phyloP scores from a whole-genome alignment of 2,888 invertebrate genomes.

The Pristionchus exspectatus region DNA sequence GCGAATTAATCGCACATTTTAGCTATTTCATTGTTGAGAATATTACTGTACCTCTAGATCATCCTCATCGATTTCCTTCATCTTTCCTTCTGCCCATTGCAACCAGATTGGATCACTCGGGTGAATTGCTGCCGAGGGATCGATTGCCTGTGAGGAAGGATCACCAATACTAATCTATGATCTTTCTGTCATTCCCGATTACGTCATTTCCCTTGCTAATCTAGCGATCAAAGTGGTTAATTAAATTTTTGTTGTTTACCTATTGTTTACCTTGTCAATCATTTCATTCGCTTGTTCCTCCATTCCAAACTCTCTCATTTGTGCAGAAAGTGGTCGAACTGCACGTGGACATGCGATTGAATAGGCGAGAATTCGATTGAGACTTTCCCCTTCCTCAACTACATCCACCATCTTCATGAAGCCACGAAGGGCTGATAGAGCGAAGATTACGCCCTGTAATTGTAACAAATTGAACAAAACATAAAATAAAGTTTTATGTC shows the following conservation, averaged over 20 bases:
- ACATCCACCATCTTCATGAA: background rate
- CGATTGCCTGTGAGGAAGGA: background rate
- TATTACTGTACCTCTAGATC: background rate
- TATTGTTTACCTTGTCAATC: conserved; percentile 13
- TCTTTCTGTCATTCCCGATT: background rate
- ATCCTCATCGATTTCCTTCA: background rate
- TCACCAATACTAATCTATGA: background rate
- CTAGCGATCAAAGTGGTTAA: too few relatives aligned
- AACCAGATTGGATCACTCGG: conserved; percentile 34
- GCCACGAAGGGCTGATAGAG: conserved; percentile 7
- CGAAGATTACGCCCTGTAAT: conserved; percentile 30
- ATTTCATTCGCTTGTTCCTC: conserved; percentile 28
- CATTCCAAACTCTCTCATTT: conserved; percentile 18
- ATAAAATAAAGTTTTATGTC: background rate
- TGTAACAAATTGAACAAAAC: background rate
- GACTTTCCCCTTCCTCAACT: background rate
- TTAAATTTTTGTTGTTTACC: too few relatives aligned
- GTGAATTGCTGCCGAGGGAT: background rate
- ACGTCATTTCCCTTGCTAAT: background rate
- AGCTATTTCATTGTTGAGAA: background rate
- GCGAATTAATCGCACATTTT: background rate
- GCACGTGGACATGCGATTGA: background rate
- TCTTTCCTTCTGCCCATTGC: conserved; percentile 33
- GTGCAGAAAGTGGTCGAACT: conserved; percentile 21
- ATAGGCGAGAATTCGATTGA: conserved; percentile 1